A percentile compares a stretch with the other conserved stretches of the same genome.
Evolutionary conservation across 2,797 vertebrate species (phyloP).

Genomic region (Cheirogaleus major): DNA sequence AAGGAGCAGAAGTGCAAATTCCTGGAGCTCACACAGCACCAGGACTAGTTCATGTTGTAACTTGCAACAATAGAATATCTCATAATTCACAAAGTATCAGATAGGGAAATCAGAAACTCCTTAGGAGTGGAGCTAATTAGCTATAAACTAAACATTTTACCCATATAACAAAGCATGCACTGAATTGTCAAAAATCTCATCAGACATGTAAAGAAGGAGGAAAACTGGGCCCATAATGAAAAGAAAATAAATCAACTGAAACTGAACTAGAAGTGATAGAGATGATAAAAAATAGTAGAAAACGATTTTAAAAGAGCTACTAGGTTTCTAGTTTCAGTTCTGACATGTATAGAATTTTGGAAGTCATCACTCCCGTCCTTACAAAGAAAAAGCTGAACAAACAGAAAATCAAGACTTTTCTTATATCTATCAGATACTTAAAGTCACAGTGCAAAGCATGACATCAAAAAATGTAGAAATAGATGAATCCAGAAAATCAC

Average conservation of each 20-base stretch:
- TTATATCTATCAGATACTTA: neutral
- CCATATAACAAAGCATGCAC: neutral
- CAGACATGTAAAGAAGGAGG: neutral
- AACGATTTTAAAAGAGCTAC: neutral
- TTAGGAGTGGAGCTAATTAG: neutral
- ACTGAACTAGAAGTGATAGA: neutral
- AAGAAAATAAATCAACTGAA: neutral
- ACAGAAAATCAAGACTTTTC: neutral
- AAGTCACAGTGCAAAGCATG: neutral
- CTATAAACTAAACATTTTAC: neutral
- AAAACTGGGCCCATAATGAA: neutral
- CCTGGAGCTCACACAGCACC: no score
- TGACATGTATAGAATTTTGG: neutral
- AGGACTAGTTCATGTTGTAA: neutral
- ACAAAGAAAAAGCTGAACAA: neutral
- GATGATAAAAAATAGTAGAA: neutral
- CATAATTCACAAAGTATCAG: neutral
- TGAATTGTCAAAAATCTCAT: neutral
- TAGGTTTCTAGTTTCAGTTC: neutral
- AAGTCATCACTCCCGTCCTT: neutral
- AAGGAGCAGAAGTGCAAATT: neutral
- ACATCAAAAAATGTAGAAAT: neutral
- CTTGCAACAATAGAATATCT: neutral
- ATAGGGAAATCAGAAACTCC: neutral
- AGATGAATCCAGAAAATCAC: neutral